These are phyloP conservation scores for Piezodorus guildinii DNA, from an alignment of 1,140 invertebrate species.

Conservation along the genomic window DNA sequence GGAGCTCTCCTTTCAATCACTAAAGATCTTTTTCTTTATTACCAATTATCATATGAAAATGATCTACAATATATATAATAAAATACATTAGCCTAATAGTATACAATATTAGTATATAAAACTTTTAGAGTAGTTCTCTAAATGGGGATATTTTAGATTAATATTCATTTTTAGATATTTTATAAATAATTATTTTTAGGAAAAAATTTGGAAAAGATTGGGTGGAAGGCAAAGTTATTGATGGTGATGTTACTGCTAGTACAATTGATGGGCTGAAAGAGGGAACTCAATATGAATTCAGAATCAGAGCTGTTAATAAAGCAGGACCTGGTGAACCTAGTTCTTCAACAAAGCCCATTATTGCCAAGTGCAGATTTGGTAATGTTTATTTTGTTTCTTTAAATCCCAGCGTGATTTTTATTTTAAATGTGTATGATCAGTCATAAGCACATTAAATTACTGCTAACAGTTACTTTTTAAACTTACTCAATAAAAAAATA, in stretches of 20 bases:
- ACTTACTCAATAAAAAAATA: slow-evolving; percentile 1
- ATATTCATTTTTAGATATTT: too few species aligned
- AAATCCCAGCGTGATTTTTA: too few species aligned
- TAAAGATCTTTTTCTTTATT: too few species aligned
- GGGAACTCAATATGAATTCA: slow-evolving; percentile 90
- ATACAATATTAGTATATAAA: too few species aligned
- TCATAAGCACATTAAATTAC: background rate
- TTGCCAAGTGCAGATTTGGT: slow-evolving; percentile 84
- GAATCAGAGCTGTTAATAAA: slow-evolving; percentile 90
- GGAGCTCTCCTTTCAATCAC: too few species aligned
- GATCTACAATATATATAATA: too few species aligned
- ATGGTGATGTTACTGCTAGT: slow-evolving; percentile 58
- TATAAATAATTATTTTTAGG: slow-evolving; percentile 34
- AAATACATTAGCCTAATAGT: too few species aligned
- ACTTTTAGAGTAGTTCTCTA: too few species aligned
- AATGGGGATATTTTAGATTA: too few species aligned
- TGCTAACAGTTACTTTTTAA: too few species aligned
- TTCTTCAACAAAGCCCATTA: slow-evolving; percentile 85
- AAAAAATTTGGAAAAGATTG: slow-evolving; percentile 86
- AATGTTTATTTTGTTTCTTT: slow-evolving; percentile 17
- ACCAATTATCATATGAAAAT: too few species aligned
- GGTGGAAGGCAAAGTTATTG: slow-evolving; percentile 66
- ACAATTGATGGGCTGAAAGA: slow-evolving; percentile 86
- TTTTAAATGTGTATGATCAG: background rate
- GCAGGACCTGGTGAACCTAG: slow-evolving; percentile 90